phyloP scores from a whole-genome alignment of 2,797 vertebrate species.

The Tragelaphus oryx region DNA sequence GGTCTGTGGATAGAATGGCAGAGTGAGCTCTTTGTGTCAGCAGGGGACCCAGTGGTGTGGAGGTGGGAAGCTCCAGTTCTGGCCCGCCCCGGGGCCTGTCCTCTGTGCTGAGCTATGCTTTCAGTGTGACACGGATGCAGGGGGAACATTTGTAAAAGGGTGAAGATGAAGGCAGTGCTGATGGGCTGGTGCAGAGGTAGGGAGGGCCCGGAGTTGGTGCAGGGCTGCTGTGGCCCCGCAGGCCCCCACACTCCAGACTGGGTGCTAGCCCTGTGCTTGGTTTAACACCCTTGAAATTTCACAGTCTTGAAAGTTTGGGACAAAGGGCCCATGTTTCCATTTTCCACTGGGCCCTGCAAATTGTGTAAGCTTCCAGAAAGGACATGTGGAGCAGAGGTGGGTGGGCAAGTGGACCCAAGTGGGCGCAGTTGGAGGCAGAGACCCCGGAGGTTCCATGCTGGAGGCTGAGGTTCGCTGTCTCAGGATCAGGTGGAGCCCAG shows the following conservation, averaged over 20 bases:
- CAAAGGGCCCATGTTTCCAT: neutral
- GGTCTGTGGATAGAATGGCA: neutral
- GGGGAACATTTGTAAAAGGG: neutral
- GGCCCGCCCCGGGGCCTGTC: accelerated
- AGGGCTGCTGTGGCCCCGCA: accelerated
- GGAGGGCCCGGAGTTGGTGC: accelerated
- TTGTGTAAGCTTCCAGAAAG: neutral
- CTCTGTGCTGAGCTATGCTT: neutral
- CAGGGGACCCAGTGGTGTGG: neutral
- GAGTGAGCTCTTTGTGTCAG: no score
- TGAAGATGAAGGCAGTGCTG: neutral
- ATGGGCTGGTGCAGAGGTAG: no score
- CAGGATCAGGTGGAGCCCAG: accelerated
- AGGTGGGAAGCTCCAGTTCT: neutral
- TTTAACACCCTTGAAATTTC: neutral
- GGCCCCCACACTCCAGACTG: neutral
- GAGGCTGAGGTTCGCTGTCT: neutral
- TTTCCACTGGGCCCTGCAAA: neutral
- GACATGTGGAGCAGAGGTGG: neutral
- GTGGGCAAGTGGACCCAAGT: accelerated
- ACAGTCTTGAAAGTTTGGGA: neutral
- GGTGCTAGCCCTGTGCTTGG: neutral
- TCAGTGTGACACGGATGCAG: neutral
- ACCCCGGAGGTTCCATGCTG: accelerated
- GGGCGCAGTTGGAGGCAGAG: neutral